A percentile compares a stretch with the other conserved stretches of the same genome.
These are phyloP conservation scores for Sebastes taczanowskii DNA, from an alignment of 2,797 vertebrate genomes.

Conservation along the genomic window DNA sequence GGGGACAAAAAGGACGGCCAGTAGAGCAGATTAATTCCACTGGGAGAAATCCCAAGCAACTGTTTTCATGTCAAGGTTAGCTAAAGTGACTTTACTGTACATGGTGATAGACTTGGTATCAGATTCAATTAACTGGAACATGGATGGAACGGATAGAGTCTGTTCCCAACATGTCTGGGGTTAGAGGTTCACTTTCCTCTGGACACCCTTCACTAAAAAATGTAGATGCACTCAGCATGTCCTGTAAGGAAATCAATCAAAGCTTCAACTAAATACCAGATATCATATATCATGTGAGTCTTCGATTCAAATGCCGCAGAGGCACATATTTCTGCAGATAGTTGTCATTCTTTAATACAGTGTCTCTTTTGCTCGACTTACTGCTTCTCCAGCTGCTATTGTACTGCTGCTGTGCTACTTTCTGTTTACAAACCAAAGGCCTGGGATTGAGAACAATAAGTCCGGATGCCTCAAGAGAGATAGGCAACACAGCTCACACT, in stretches of 20 bases:
- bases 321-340: slow-evolving; percentile 35
- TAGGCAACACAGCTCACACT: slow-evolving; percentile 8
- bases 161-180: slow-evolving; percentile 3
- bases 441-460: slow-evolving; percentile 42
- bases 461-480: slow-evolving; percentile 31
- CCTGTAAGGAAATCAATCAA: background rate
- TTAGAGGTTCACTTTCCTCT: slow-evolving; percentile 12
- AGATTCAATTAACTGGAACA: slow-evolving; percentile 62
- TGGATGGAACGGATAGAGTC: background rate
- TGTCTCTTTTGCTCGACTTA: slow-evolving; percentile 21
- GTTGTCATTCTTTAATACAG: slow-evolving; percentile 22
- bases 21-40: slow-evolving; percentile 36
- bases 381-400: slow-evolving; percentile 1
- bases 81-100: slow-evolving; percentile 56
- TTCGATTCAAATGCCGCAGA: slow-evolving; percentile 4
- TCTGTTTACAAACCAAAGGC: slow-evolving; percentile 36
- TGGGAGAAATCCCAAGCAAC: slow-evolving; percentile 32
- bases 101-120: slow-evolving; percentile 49
- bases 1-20: slow-evolving; percentile 58
- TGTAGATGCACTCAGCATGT: slow-evolving; percentile 1
- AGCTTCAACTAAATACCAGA: background rate
- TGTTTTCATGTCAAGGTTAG: slow-evolving; percentile 66
- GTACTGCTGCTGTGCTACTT: slow-evolving; percentile 18
- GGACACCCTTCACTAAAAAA: slow-evolving; percentile 5
- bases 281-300: background rate